phyloP scores from a whole-genome alignment of 2,797 vertebrate species.

The Poeciliopsis turneri region DNA sequence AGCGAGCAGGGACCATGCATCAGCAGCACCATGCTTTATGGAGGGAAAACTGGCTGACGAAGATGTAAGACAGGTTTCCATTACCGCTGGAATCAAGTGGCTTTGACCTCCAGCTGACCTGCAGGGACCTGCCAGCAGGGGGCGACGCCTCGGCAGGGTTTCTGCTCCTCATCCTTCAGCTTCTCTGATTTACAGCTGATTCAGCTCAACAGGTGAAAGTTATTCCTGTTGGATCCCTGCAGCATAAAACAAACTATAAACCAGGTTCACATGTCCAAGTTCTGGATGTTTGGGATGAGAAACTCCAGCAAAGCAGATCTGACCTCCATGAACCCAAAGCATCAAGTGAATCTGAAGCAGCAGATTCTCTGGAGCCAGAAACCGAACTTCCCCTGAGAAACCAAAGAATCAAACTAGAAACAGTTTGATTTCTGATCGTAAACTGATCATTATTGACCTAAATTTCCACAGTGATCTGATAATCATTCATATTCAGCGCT shows the following conservation, averaged over 20 bases:
- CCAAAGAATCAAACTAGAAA: background rate
- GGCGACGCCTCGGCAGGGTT: background rate
- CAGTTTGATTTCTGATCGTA: background rate
- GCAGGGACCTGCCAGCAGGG: background rate
- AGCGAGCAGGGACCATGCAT: conserved; percentile 34
- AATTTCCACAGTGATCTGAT: background rate
- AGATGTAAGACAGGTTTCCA: background rate
- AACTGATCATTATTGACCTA: background rate
- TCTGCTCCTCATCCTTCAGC: background rate
- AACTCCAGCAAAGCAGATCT: background rate
- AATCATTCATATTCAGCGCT: background rate
- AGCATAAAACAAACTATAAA: background rate
- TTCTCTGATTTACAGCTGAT: background rate
- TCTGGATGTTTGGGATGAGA: background rate
- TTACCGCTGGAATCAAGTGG: background rate
- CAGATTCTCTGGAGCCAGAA: background rate
- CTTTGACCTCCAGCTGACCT: background rate
- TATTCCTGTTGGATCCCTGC: too few relatives aligned
- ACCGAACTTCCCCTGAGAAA: background rate
- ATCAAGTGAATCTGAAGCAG: background rate
- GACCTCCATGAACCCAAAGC: background rate
- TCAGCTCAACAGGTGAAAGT: background rate
- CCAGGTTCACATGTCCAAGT: background rate
- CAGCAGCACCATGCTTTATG: background rate
- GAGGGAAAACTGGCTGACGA: background rate